phyloP scores from a whole-genome alignment of 2,888 invertebrate species.

The Epistrophe eligans region DNA sequence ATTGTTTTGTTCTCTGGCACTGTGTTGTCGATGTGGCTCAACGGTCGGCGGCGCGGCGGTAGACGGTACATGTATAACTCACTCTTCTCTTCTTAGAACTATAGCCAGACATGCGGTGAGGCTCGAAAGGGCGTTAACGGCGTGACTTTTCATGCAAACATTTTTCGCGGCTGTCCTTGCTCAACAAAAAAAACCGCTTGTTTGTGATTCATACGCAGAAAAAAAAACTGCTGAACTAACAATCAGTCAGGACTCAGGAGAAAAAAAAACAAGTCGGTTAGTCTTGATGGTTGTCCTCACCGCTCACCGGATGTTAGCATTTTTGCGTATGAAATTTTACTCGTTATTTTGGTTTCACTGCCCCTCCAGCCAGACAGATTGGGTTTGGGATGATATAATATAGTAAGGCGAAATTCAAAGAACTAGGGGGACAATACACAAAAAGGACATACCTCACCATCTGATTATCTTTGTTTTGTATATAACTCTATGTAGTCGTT shows the following conservation, averaged over 20 bases:
- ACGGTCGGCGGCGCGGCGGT: too few relatives aligned
- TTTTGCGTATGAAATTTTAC: constrained; percentile 62
- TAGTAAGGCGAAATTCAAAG: constrained; percentile 39
- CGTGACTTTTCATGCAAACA: constrained; percentile 64
- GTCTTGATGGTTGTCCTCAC: constrained; percentile 33
- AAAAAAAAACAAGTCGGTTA: not conserved
- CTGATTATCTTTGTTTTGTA: not conserved
- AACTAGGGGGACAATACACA: constrained; percentile 27
- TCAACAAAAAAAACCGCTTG: constrained; percentile 35
- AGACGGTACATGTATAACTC: not conserved
- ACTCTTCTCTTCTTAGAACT: not conserved
- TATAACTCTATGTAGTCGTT: not conserved
- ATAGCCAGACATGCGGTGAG: constrained; percentile 21
- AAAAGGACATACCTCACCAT: constrained; percentile 57
- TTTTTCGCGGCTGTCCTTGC: constrained; percentile 61
- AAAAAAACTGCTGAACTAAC: constrained; percentile 28
- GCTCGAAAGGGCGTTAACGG: constrained; percentile 49
- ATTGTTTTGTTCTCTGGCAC: constrained; percentile 16
- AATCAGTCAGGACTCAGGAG: not conserved
- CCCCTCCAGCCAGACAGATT: constrained; percentile 65
- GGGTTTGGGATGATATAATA: constrained; percentile 64
- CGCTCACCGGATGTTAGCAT: constrained; percentile 60
- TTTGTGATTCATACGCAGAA: constrained; percentile 58
- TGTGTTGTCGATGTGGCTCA: not conserved
- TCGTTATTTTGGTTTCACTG: constrained; percentile 57